phyloP scores from a whole-genome alignment of 1,140 invertebrate genomes.

The Coelopa frigida region DNA sequence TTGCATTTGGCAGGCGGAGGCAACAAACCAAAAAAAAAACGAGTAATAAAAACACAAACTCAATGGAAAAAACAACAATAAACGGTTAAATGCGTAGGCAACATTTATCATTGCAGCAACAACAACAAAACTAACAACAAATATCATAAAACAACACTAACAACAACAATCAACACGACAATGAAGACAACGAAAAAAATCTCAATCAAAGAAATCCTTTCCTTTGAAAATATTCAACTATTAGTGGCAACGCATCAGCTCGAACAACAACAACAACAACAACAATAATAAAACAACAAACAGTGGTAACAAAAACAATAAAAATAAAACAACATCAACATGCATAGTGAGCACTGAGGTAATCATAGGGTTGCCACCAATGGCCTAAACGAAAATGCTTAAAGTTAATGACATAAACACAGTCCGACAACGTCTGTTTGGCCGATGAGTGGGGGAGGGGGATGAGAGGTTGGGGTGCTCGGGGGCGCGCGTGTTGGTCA shows the following conservation, averaged over 20 bases:
- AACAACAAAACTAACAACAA: constrained; percentile 1
- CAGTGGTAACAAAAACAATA: neutral
- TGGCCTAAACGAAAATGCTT: constrained; percentile 46
- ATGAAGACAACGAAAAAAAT: neutral
- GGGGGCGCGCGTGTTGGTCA: constrained; percentile 1
- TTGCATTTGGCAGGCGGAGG: constrained; percentile 31
- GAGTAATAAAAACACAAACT: neutral
- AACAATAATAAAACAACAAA: neutral
- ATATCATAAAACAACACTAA: neutral
- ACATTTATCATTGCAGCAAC: constrained; percentile 40
- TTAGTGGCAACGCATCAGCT: neutral
- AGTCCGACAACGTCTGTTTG: constrained; percentile 8
- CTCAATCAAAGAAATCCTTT: constrained; percentile 15
- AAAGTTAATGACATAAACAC: constrained; percentile 44
- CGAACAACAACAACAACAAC: neutral
- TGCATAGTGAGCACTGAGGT: constrained; percentile 19
- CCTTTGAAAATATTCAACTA: constrained; percentile 12
- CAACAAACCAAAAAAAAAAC: neutral
- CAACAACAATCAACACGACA: constrained; percentile 1
- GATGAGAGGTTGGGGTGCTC: constrained; percentile 2
- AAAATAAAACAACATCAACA: constrained; percentile 6
- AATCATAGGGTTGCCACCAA: constrained; percentile 41
- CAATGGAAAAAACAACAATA: constrained; percentile 3
- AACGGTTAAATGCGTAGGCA: constrained; percentile 31
- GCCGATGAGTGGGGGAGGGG: neutral